Evolutionary conservation across 2,113 vertebrate genomes (phyloP), one percentile per base, ranked within the genome.

Genomic region (Grantiella picta): DNA sequence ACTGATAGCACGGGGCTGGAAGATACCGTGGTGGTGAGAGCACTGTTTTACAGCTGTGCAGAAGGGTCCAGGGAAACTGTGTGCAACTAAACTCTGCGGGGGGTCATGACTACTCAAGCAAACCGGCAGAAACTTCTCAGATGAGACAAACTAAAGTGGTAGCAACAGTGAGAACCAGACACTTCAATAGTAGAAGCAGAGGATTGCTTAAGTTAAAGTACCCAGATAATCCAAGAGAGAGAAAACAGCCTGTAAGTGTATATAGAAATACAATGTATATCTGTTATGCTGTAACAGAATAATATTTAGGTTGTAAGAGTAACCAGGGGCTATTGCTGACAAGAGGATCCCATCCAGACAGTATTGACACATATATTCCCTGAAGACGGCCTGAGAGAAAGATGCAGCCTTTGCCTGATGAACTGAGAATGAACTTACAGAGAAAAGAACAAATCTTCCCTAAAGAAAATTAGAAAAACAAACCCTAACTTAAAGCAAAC

Each of bases 1-100:
- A 5, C 1, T 5, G 36, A 63, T 0, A 57, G 44, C 31, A 12
- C 0, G 5, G n/a, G 20, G n/a, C 25, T 80, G 82, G 79, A n/a
- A 79, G 66, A 24, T 3, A 10, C 24, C 13, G 0, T 0, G 8
- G 18, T 8, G 33, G 11, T 5, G 66, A 63, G 24, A 78, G 35
- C 14, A 15, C 3, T 31, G 54, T 29, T 79, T 40, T 4, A 81
- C 63, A 60, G 59, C 27, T 3, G 4, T 21, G 21, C 36, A 57
- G n/a, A 49, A 64, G 10, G 24, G 21, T 12, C 24, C 40, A 17
- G 66, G 72, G 61, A 76, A 90, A 50, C 15, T 3, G 10, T 24
- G 28, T 8, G n/a, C 28, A 44, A 44, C 42, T 23, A 5, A 84
- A 29, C 45, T 44, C 40, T 72, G n/a, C 4, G 24, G 23, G 25